A percentile compares a stretch with the other conserved stretches of the same genome.
Conservation (phyloP, 2,113 vertebrate species). For the Rhinolophus sinicus region DNA sequence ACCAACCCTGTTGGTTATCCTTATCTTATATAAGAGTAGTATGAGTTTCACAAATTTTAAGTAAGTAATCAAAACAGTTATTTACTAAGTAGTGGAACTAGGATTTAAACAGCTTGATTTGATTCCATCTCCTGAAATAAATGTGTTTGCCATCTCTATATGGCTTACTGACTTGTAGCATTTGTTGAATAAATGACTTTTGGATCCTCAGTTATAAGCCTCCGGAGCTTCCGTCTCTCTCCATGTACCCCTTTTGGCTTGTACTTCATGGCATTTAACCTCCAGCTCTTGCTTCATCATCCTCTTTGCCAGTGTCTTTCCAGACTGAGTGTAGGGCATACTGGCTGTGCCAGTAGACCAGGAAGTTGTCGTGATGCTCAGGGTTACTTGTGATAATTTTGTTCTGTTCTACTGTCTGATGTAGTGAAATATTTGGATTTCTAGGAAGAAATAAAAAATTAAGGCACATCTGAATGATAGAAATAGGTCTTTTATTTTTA, state of each 20-base stretch:
- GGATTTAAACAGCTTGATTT: background rate
- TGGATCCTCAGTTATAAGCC: background rate
- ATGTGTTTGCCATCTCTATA: background rate
- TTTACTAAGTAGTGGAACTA: background rate
- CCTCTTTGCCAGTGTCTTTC: background rate
- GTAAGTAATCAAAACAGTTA: background rate
- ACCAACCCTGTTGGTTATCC: background rate
- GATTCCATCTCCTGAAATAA: background rate
- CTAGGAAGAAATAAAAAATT: slow-evolving; percentile 9
- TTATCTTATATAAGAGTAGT: background rate
- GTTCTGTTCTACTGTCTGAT: slow-evolving; percentile 18
- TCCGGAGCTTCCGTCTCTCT: background rate
- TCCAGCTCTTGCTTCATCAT: background rate
- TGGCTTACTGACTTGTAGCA: background rate
- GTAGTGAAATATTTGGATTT: background rate
- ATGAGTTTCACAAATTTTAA: background rate
- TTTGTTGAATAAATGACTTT: slow-evolving; percentile 35
- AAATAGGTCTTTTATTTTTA: background rate
- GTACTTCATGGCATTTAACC: background rate
- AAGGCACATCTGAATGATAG: background rate
- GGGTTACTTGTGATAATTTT: background rate
- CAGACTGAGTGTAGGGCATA: background rate
- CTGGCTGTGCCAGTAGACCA: background rate
- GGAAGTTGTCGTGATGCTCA: background rate
- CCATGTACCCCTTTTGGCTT: background rate